phyloP scores from a whole-genome alignment of 2,113 vertebrate genomes.

The Hucho hucho region DNA sequence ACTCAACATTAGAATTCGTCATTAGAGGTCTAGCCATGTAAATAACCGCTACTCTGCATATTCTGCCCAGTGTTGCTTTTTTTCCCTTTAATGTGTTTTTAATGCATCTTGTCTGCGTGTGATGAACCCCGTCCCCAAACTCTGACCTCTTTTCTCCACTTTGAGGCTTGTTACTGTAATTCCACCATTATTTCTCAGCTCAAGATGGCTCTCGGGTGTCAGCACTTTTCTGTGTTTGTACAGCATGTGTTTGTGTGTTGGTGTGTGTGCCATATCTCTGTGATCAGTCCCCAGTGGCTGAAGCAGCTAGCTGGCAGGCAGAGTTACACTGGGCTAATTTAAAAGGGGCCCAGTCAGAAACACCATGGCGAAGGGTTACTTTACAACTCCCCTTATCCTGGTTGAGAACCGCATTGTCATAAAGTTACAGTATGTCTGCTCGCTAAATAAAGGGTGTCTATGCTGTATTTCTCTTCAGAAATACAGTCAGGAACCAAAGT shows the following conservation, averaged over 20 bases:
- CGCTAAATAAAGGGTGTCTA: slow-evolving; percentile 26
- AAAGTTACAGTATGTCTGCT: slow-evolving; percentile 33
- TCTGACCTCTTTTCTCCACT: slow-evolving; percentile 49
- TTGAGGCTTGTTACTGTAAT: slow-evolving; percentile 50
- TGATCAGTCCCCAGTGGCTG: slow-evolving; percentile 64
- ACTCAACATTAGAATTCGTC: background rate
- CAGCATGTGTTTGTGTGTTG: slow-evolving; percentile 11
- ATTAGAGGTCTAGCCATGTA: background rate
- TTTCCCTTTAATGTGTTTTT: background rate
- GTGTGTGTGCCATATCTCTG: slow-evolving; percentile 58
- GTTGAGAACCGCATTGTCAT: slow-evolving; percentile 54
- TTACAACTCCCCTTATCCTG: slow-evolving; percentile 54
- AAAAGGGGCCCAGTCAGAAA: slow-evolving; percentile 67
- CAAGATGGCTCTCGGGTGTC: slow-evolving; percentile 62
- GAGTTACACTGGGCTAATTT: slow-evolving; percentile 74
- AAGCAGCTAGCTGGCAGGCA: slow-evolving; percentile 57
- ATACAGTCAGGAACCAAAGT: slow-evolving; percentile 31
- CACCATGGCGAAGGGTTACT: slow-evolving; percentile 61
- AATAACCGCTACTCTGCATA: background rate
- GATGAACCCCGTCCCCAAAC: background rate
- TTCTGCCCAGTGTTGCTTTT: background rate
- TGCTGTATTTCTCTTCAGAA: slow-evolving; percentile 11
- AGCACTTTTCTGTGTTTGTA: slow-evolving; percentile 64
- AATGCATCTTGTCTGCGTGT: background rate
- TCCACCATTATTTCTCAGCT: slow-evolving; percentile 52